Evolutionary conservation across 2,888 invertebrate species (phyloP), one percentile per base, ranked within the genome.

Genomic region (Pollenia griseotomentosa): DNA sequence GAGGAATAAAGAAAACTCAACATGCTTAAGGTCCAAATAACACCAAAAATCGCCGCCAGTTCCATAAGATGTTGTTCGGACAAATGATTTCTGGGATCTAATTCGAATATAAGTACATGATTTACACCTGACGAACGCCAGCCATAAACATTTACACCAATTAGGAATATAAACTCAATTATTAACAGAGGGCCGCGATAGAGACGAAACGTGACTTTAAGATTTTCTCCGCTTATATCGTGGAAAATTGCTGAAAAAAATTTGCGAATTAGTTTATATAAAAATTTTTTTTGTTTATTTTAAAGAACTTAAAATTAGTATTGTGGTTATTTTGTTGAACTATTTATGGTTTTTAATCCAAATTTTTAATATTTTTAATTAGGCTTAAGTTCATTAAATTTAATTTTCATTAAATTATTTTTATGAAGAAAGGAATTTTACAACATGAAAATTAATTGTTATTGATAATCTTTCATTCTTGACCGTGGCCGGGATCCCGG

Each of bases 101-200:
- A 94, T 92, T 99, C 99, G 93, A 99, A 99, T 89, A 99, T 99
- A 2, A 99, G 94, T 0, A 99, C 99, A 92, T 99, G 99, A 94
- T 99, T 99, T 14, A 99, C 99, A 4, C 99, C 99, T 0, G 98
- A 98, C 0, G 98, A 97, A 88, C 99, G 94, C 99, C 99, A 99
- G 8, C 99, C 99, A 92, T 99, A 99, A 0, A 99, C 98, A 92
- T 99, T 99, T 71, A 99, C 96, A 42, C 99, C 99, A 94, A 99
- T 97, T 51, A 99, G 94, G 92, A 99, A 99, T 91, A 99, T 95
- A 92, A 98, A 98, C 91, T 98, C 96, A 46, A 99, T 97, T 85
- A 99, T 95, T 9, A 99, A 95, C 89, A 99, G 95, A 4, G 99
- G 98, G 0, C 98, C 99, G 74, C 99, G 95, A 93, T 99, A 99